phyloP scores from a whole-genome alignment of 2,113 vertebrate species.

The Todiramphus saurophagus region DNA sequence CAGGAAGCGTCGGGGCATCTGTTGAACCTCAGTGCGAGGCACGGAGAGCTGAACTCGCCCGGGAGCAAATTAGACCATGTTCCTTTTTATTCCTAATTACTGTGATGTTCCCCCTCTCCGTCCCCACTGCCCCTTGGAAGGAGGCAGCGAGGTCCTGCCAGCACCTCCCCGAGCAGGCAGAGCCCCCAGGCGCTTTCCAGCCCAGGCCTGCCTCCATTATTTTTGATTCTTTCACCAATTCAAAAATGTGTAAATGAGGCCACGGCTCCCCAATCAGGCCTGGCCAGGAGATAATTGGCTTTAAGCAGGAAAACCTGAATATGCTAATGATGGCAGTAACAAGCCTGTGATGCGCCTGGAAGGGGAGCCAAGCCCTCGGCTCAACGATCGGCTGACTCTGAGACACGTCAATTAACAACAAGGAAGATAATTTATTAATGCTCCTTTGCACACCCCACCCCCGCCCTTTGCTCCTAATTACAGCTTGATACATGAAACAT shows the following conservation, averaged over 20 bases:
- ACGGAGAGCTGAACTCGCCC: neutral
- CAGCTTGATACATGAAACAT: neutral
- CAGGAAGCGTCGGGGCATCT: neutral
- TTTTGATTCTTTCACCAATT: neutral
- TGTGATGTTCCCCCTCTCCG: neutral
- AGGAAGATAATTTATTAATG: slow-evolving; percentile 67
- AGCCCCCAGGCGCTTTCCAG: neutral
- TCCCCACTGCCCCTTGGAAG: neutral
- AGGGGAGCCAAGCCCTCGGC: slow-evolving; percentile 24
- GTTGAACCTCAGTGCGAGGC: neutral
- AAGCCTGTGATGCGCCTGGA: slow-evolving; percentile 32
- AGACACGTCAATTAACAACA: slow-evolving; percentile 64
- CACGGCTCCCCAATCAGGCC: slow-evolving; percentile 8
- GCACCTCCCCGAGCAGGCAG: neutral
- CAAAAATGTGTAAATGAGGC: slow-evolving; percentile 53
- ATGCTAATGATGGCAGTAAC: slow-evolving; percentile 54
- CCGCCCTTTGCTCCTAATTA: slow-evolving; percentile 64
- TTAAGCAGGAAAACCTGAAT: slow-evolving; percentile 47
- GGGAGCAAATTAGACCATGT: slow-evolving; percentile 4
- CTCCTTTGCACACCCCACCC: neutral
- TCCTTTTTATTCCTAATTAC: slow-evolving; percentile 21
- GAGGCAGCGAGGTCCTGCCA: neutral
- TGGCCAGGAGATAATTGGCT: slow-evolving; percentile 69
- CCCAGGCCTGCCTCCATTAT: neutral
- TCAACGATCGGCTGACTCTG: neutral